Conservation (phyloP, 2,113 vertebrate genomes). For the Cinclus mexicanus region DNA sequence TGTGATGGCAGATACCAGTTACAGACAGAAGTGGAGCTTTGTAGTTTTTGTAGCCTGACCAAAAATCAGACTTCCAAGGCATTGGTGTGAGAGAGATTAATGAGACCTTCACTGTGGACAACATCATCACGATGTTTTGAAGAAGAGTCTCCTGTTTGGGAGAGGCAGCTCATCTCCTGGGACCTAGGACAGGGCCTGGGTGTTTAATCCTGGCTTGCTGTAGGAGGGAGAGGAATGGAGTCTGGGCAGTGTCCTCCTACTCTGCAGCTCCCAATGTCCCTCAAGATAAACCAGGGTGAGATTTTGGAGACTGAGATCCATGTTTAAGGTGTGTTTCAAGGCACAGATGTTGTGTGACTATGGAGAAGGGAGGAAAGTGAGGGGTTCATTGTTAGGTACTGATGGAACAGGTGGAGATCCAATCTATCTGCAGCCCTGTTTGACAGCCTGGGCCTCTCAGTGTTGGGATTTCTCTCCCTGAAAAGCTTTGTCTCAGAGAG, state of each 20-base stretch:
- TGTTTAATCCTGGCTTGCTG: neutral
- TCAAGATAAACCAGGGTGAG: neutral
- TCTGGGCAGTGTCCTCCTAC: neutral
- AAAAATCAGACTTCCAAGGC: neutral
- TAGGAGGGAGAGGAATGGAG: neutral
- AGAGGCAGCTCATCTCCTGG: neutral
- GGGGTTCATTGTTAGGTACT: neutral
- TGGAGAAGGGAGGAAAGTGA: neutral
- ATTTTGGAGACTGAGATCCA: neutral
- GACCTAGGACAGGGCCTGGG: neutral
- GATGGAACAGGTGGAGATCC: neutral
- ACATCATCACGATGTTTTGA: neutral
- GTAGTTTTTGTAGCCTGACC: neutral
- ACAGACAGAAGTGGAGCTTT: neutral
- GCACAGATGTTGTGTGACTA: neutral
- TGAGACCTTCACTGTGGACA: neutral
- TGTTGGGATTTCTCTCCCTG: neutral
- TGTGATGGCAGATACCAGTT: neutral
- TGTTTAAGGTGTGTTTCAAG: neutral
- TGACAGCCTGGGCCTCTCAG: neutral
- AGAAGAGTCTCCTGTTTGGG: neutral
- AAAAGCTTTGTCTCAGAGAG: neutral
- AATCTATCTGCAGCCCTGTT: neutral
- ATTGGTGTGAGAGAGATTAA: neutral
- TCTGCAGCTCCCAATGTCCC: neutral